These are phyloP conservation scores for Platygyra sinensis DNA, from an alignment of 64 coral and sea anemone species.

Conservation along the genomic window DNA sequence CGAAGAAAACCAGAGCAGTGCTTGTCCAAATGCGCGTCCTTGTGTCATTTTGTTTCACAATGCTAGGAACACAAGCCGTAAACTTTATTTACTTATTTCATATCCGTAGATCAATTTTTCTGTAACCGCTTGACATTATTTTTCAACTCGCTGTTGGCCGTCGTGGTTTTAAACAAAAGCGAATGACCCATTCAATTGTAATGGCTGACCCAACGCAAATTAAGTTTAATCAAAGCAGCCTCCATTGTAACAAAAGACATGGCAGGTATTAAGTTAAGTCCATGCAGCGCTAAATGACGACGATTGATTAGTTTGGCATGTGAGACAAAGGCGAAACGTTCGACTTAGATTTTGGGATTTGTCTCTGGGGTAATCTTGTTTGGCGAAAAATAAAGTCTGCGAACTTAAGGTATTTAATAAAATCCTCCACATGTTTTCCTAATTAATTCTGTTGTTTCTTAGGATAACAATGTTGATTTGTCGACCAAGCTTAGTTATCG, in stretches of 20 bases:
- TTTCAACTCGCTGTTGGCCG: not conserved
- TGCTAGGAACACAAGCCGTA: not conserved
- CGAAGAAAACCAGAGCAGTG: not conserved
- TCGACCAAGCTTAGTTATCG: not conserved
- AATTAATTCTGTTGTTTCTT: constrained; percentile 17
- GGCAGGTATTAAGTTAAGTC: not conserved
- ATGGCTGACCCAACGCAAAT: constrained; percentile 10
- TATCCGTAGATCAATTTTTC: not conserved
- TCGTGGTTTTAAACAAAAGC: not conserved
- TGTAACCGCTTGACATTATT: constrained; percentile 20
- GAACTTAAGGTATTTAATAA: constrained; percentile 11
- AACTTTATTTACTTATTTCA: constrained; percentile 35
- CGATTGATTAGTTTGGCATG: not conserved
- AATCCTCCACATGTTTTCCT: constrained; percentile 3
- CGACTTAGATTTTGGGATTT: not conserved
- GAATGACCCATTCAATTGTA: constrained; percentile 30
- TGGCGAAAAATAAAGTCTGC: constrained; percentile 23
- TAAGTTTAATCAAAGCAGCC: constrained; percentile 29
- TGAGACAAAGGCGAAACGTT: constrained; percentile 17
- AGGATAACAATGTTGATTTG: constrained; percentile 12
- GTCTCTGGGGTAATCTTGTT: constrained; percentile 12
- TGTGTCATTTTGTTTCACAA: not conserved
- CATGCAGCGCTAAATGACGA: not conserved
- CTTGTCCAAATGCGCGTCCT: not conserved
- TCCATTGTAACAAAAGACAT: not conserved